These are phyloP conservation scores for Drosophila ambigua DNA, from an alignment of 1,140 invertebrate species.

Conservation along the genomic window DNA sequence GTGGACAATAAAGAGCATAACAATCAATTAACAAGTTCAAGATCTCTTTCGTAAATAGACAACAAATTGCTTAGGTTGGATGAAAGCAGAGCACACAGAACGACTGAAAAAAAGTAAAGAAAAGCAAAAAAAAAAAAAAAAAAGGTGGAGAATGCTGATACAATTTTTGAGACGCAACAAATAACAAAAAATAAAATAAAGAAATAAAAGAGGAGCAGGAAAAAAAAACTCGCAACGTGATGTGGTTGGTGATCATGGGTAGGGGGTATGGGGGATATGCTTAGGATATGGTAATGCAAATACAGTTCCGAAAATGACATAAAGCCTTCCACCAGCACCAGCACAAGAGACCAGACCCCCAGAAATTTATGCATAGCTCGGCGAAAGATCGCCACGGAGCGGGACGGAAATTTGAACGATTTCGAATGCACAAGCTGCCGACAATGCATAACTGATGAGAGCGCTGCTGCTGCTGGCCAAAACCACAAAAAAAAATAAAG, in stretches of 20 bases:
- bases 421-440: slow-evolving; percentile 59
- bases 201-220: slow-evolving; percentile 1
- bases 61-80: slow-evolving; percentile 13
- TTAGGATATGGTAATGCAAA: slow-evolving; percentile 60
- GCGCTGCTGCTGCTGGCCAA: slow-evolving; percentile 20
- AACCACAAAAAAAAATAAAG: slow-evolving; percentile 2
- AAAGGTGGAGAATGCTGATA: slow-evolving; percentile 29
- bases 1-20: slow-evolving; percentile 16
- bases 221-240: slow-evolving; percentile 45
- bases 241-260: slow-evolving; percentile 37
- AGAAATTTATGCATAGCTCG: slow-evolving; percentile 64
- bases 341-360: slow-evolving; percentile 25
- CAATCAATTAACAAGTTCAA: slow-evolving; percentile 44
- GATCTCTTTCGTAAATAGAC: slow-evolving; percentile 23
- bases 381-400: slow-evolving; percentile 23
- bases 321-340: slow-evolving; percentile 25
- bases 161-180: slow-evolving; percentile 16
- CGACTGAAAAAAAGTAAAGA: neutral
- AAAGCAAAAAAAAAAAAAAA: neutral
- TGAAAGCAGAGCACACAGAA: slow-evolving; percentile 5
- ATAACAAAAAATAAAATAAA: slow-evolving; percentile 10
- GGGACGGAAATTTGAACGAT: slow-evolving; percentile 62
- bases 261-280: slow-evolving; percentile 7
- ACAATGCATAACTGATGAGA: slow-evolving; percentile 59
- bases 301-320: slow-evolving; percentile 60